Evolutionary conservation across 2,888 invertebrate genomes (phyloP).

Genomic region (Polietes domitor): DNA sequence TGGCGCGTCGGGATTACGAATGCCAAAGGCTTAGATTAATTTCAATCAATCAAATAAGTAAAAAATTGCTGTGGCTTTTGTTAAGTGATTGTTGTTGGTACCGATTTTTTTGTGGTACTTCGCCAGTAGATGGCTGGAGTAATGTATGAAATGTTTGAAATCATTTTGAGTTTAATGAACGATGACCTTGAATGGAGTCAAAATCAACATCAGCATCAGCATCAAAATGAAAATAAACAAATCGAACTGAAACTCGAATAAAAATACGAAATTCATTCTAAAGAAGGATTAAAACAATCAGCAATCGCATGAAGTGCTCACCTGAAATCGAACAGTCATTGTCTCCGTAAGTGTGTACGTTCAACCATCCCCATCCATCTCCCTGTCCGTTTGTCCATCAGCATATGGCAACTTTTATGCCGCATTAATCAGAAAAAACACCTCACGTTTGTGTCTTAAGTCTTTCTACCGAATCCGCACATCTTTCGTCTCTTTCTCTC

Average conservation of each 20-base stretch:
- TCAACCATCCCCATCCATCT: background rate
- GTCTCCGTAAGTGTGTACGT: background rate
- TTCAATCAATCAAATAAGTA: constrained; percentile 47
- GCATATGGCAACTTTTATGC: background rate
- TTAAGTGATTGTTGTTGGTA: constrained; percentile 11
- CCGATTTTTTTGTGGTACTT: background rate
- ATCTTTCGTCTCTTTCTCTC: background rate
- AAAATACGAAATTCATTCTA: constrained; percentile 12
- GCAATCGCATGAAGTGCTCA: background rate
- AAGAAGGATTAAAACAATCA: constrained; percentile 15
- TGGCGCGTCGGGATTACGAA: constrained; percentile 35
- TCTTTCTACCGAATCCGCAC: constrained; percentile 25
- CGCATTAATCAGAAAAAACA: constrained; percentile 6
- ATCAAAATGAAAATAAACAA: constrained; percentile 23
- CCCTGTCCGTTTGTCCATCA: background rate
- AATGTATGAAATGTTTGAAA: constrained; percentile 13
- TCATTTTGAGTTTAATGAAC: constrained; percentile 36
- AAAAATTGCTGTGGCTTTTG: constrained; percentile 20
- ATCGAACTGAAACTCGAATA: background rate
- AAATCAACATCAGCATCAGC: too few relatives aligned
- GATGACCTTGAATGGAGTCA: constrained; percentile 48
- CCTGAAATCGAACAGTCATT: background rate
- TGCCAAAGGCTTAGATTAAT: constrained; percentile 54
- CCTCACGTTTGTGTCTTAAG: constrained; percentile 31
- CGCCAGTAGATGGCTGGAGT: background rate